phyloP scores from a whole-genome alignment of 2,113 vertebrate species.

The Sander vitreus region DNA sequence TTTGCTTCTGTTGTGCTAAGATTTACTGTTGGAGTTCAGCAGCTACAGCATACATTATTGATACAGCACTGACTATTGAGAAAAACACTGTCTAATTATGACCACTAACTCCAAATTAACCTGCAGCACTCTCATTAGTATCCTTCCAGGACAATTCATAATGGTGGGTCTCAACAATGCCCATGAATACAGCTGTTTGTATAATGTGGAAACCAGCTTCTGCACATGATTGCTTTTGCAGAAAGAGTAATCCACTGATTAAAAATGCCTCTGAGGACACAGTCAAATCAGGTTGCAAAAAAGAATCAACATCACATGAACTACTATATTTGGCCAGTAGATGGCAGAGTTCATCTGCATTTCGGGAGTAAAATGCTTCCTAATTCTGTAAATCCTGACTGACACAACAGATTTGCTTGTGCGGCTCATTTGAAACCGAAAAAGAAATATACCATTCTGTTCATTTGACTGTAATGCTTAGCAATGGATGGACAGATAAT shows the following conservation, averaged over 20 bases:
- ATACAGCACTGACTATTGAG: background rate
- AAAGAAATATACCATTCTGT: background rate
- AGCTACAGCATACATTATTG: background rate
- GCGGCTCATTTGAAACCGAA: background rate
- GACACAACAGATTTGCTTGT: background rate
- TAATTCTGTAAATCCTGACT: background rate
- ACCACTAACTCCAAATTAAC: background rate
- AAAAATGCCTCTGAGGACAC: slow-evolving; percentile 42
- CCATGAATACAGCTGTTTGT: background rate
- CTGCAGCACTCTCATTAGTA: background rate
- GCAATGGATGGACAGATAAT: background rate
- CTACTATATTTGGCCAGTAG: slow-evolving; percentile 56
- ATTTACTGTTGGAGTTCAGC: no score
- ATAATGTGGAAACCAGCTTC: slow-evolving; percentile 22
- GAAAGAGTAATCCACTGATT: slow-evolving; percentile 43
- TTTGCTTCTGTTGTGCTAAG: no score
- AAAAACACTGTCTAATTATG: background rate
- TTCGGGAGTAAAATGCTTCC: background rate
- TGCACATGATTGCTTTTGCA: slow-evolving; percentile 21
- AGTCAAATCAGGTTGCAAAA: slow-evolving; percentile 5
- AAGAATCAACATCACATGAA: background rate
- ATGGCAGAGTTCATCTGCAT: slow-evolving; percentile 44
- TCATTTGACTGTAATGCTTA: background rate
- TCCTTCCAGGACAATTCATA: background rate
- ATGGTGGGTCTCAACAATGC: slow-evolving; percentile 8